phyloP scores from a whole-genome alignment of 2,888 invertebrate species.

The Pyrochroa serraticornis region DNA sequence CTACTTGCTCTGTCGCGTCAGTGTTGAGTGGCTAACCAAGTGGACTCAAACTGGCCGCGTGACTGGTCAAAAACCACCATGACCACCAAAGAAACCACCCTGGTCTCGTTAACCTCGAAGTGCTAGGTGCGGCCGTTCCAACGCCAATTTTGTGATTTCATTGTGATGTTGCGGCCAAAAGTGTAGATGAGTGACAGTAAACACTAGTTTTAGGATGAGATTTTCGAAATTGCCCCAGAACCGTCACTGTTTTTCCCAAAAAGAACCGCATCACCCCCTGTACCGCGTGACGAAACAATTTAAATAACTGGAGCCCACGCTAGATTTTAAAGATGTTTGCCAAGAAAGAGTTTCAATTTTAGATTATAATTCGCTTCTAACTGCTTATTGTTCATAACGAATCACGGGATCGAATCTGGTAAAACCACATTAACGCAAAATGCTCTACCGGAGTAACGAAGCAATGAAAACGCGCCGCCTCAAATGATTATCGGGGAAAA shows the following conservation, averaged over 20 bases:
- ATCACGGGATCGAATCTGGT: too few species aligned
- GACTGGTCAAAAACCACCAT: conserved; percentile 21
- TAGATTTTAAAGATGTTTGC: conserved; percentile 36
- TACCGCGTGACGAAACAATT: conserved; percentile 22
- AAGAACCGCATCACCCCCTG: conserved; percentile 8
- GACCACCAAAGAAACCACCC: conserved; percentile 15
- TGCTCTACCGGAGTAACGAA: neutral
- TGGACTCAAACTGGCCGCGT: conserved; percentile 45
- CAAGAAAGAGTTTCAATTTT: conserved; percentile 38
- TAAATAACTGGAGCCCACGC: conserved; percentile 36
- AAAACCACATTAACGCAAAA: conserved; percentile 17
- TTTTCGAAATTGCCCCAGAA: too few species aligned
- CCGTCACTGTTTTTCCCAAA: conserved; percentile 4
- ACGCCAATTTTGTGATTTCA: too few species aligned
- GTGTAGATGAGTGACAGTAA: conserved; percentile 25
- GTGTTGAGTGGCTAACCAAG: conserved; percentile 52
- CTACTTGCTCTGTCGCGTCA: conserved; percentile 52
- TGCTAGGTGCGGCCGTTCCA: neutral
- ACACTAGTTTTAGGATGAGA: conserved; percentile 16
- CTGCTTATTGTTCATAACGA: conserved; percentile 37
- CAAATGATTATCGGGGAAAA: conserved; percentile 30
- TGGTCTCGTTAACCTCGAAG: neutral
- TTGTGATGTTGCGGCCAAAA: too few species aligned
- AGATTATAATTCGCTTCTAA: conserved; percentile 36
- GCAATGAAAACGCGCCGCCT: neutral